Conservation (phyloP, 64 coral and sea anemone genomes). For the Pocillopora damicornis region DNA sequence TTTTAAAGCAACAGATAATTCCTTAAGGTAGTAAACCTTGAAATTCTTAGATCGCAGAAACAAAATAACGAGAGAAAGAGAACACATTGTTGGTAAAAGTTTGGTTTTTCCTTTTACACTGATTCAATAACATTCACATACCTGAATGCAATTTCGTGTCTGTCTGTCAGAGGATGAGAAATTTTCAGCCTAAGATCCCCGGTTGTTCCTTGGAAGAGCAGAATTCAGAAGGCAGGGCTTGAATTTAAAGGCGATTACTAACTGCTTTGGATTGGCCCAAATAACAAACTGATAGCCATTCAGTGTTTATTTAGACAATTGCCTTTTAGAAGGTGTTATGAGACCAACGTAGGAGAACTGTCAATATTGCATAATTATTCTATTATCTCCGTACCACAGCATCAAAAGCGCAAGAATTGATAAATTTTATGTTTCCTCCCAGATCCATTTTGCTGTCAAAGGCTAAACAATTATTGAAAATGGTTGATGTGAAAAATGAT, state of each 20-base stretch:
- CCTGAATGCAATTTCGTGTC: not conserved
- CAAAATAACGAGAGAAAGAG: no score
- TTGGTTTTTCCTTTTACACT: not conserved
- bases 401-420: not conserved
- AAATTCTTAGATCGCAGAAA: no score
- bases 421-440: conserved; percentile 25
- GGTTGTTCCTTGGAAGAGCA: no score
- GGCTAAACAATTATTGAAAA: conserved; percentile 23
- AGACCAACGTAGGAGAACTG: not conserved
- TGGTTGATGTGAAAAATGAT: not conserved
- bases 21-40: no score
- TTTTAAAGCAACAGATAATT: no score
- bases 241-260: not conserved
- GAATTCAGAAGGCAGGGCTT: not conserved
- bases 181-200: no score
- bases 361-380: conserved; percentile 9
- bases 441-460: conserved; percentile 3
- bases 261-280: conserved; percentile 8
- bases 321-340: not conserved
- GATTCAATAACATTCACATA: not conserved
- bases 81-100: no score
- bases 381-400: not conserved
- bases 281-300: not conserved
- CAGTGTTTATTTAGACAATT: conserved; percentile 1
- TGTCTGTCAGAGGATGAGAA: not conserved